Evolutionary conservation across 2,797 vertebrate species (phyloP).

Genomic region (Propithecus perrieri): DNA sequence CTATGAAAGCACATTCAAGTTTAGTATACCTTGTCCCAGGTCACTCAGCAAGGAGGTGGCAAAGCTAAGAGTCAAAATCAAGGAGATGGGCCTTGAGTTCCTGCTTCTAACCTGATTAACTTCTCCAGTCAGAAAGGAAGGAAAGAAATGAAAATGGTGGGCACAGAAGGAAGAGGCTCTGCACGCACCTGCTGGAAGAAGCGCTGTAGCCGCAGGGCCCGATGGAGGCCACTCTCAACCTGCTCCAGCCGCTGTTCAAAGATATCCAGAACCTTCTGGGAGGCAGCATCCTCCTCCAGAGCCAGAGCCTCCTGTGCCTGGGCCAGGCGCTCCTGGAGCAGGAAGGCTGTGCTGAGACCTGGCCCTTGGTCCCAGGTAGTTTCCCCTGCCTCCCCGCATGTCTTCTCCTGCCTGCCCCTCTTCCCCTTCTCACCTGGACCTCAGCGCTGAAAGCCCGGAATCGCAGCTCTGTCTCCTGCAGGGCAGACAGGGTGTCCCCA

Average conservation of each 20-base stretch:
- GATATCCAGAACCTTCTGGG: constrained; percentile 69
- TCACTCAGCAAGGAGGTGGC: not conserved
- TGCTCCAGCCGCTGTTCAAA: constrained; percentile 77
- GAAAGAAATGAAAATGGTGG: not conserved
- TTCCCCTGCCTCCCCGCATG: accelerated
- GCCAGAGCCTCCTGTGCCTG: constrained; percentile 66
- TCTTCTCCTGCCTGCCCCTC: constrained; percentile 71
- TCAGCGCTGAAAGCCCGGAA: constrained; percentile 89
- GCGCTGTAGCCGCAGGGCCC: constrained; percentile 73
- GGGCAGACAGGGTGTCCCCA: constrained; percentile 65
- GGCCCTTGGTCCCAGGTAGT: too few relatives aligned
- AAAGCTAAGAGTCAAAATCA: not conserved
- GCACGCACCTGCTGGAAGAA: constrained; percentile 77
- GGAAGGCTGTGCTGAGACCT: not conserved
- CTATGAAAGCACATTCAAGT: not conserved
- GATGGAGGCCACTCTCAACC: constrained; percentile 72
- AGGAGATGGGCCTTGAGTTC: not conserved
- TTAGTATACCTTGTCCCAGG: not conserved
- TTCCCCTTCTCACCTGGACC: constrained; percentile 75
- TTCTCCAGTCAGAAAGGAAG: not conserved
- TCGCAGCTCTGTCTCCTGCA: constrained; percentile 90
- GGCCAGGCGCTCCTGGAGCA: constrained; percentile 71
- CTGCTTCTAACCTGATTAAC: not conserved
- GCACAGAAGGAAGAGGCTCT: not conserved
- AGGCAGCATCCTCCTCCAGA: constrained; percentile 56